A percentile compares a stretch with the other conserved stretches of the same genome.
phyloP scores from a whole-genome alignment of 2,797 vertebrate species.

The Buphagus erythrorhynchus region DNA sequence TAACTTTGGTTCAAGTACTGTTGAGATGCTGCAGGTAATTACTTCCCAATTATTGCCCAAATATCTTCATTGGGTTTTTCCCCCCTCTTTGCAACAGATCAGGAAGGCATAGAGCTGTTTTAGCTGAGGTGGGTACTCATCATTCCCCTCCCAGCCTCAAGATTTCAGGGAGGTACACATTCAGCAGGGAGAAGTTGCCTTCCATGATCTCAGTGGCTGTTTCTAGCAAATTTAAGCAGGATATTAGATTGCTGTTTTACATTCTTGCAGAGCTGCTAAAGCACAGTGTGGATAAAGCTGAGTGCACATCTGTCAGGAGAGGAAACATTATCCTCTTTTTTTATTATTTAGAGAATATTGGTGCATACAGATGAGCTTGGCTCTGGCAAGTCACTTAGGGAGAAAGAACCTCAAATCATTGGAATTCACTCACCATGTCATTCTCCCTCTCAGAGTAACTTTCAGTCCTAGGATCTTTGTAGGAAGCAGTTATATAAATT shows the following conservation, averaged over 20 bases:
- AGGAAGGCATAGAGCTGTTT: neutral
- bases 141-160: neutral
- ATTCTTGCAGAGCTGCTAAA: slow-evolving; percentile 12
- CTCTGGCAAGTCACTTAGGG: neutral
- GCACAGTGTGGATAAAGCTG: neutral
- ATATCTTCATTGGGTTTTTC: neutral
- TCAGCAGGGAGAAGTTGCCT: neutral
- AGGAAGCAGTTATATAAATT: slow-evolving; percentile 1
- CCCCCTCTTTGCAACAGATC: neutral
- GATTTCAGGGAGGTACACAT: neutral
- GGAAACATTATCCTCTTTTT: neutral
- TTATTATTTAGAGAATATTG: slow-evolving; percentile 2
- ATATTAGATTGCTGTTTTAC: neutral
- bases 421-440: neutral
- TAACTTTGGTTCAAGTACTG: neutral
- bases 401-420: neutral
- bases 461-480: neutral
- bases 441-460: neutral
- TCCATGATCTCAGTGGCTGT: neutral
- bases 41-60: neutral
- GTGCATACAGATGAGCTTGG: neutral
- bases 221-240: slow-evolving; percentile 8
- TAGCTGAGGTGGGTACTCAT: neutral
- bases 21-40: neutral
- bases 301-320: neutral